Evolutionary conservation across 1,140 invertebrate species (phyloP).

Genomic region (Harlomillsia oculata): DNA sequence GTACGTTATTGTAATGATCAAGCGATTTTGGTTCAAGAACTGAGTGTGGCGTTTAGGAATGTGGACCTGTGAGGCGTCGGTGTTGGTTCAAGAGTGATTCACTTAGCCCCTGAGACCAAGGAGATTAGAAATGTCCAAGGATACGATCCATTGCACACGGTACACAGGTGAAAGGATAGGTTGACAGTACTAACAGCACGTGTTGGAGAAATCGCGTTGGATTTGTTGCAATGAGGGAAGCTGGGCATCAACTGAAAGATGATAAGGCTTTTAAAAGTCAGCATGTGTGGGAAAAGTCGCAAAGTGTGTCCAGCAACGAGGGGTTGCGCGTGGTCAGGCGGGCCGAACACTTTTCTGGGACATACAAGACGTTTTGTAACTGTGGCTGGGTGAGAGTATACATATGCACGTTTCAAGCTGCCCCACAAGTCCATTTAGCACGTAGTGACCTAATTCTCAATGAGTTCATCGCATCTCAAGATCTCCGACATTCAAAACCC

Average conservation of each 20-base stretch:
- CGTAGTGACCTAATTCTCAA: slow-evolving; percentile 27
- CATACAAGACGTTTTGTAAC: background rate
- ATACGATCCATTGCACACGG: background rate
- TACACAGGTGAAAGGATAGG: background rate
- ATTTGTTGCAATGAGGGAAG: background rate
- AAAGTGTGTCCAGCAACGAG: background rate
- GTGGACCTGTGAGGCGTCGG: background rate
- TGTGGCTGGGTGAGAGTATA: background rate
- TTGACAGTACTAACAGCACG: background rate
- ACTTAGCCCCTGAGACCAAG: no score
- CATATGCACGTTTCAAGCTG: background rate
- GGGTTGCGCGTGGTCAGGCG: slow-evolving; percentile 12
- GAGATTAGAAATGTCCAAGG: background rate
- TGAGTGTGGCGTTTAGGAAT: background rate
- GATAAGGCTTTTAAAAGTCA: slow-evolving; percentile 5
- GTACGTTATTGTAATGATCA: background rate
- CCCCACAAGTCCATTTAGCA: background rate
- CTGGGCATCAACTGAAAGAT: slow-evolving; percentile 3
- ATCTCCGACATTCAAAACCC: slow-evolving; percentile 18
- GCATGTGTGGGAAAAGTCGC: background rate
- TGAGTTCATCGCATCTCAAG: slow-evolving; percentile 33
- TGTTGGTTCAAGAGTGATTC: no score
- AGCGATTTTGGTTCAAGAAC: background rate
- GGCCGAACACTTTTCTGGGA: background rate
- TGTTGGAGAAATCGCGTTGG: slow-evolving; percentile 8